Evolutionary conservation across 2,888 invertebrate species (phyloP).

Genomic region (Trissonchulus sp.): DNA sequence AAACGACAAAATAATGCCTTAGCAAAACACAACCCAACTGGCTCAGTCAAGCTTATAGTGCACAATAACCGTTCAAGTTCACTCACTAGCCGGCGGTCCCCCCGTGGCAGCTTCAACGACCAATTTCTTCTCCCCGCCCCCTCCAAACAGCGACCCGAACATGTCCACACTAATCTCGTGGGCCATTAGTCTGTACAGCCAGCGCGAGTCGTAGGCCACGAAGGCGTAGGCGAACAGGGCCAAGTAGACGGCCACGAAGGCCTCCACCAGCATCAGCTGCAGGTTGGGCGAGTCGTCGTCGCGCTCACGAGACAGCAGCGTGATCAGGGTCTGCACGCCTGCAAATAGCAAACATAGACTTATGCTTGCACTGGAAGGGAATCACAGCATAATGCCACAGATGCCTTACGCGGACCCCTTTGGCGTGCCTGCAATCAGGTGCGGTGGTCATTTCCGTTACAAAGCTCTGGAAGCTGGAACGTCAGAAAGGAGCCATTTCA

Average conservation of each 20-base stretch:
- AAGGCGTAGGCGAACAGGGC: slow-evolving; percentile 86
- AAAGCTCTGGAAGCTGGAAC: no score
- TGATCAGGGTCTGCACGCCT: slow-evolving; percentile 85
- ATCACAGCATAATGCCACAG: no score
- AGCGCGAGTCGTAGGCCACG: slow-evolving; percentile 84
- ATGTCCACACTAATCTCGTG: slow-evolving; percentile 70
- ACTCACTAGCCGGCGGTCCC: not conserved
- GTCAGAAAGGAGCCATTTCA: no score
- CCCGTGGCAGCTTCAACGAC: slow-evolving; percentile 32
- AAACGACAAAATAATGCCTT: no score
- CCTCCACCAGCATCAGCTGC: slow-evolving; percentile 81
- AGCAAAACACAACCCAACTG: no score
- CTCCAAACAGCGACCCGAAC: slow-evolving; percentile 78
- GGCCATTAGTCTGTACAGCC: slow-evolving; percentile 76
- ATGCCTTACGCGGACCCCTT: no score
- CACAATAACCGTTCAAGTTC: no score
- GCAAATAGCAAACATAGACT: slow-evolving; percentile 27
- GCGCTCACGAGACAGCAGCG: slow-evolving; percentile 80
- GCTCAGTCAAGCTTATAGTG: no score
- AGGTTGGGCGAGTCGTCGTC: slow-evolving; percentile 86
- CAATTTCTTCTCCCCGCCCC: slow-evolving; percentile 76
- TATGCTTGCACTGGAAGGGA: no score
- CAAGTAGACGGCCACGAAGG: slow-evolving; percentile 84
- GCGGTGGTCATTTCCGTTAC: no score
- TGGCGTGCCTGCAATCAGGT: no score